Conservation (phyloP, 2,797 vertebrate genomes). For the Periophthalmus magnuspinnatus region DNA sequence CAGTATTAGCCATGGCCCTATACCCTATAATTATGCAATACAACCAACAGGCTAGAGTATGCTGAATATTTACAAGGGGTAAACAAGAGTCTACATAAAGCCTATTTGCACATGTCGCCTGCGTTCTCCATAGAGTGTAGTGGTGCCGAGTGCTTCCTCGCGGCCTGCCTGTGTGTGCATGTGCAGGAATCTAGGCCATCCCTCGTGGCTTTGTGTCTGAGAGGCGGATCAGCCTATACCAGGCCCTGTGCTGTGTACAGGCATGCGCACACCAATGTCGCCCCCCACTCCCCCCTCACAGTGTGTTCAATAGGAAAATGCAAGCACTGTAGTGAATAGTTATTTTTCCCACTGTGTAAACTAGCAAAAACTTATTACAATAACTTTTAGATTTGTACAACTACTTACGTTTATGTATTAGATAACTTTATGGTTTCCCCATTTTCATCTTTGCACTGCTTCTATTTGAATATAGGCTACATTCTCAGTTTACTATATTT, state of each 20-base stretch:
- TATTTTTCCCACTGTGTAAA: conserved; percentile 58
- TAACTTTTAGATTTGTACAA: background rate
- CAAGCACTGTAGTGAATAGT: conserved; percentile 13
- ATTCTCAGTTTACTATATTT: too few relatives aligned
- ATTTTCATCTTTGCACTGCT: too few relatives aligned
- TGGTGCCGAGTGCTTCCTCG: conserved; percentile 25
- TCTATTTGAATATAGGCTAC: too few relatives aligned
- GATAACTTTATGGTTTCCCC: too few relatives aligned
- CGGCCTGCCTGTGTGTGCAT: conserved; percentile 62
- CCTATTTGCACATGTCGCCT: background rate
- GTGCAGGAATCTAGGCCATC: conserved; percentile 75
- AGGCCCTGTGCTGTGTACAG: conserved; percentile 52
- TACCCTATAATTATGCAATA: background rate
- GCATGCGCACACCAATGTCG: conserved; percentile 49
- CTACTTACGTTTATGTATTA: too few relatives aligned
- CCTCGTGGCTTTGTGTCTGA: conserved; percentile 73
- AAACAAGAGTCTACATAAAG: background rate
- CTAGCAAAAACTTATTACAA: conserved; percentile 22
- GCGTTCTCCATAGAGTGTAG: background rate
- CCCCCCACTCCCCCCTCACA: conserved; percentile 28
- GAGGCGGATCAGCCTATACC: conserved; percentile 63
- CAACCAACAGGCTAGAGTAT: background rate
- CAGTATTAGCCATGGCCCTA: too few relatives aligned
- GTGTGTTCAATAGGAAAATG: background rate
- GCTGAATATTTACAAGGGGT: background rate